These are phyloP conservation scores for Mormyrops boulengeri DNA, from an alignment of 2,797 vertebrate species.

Conservation along the genomic window DNA sequence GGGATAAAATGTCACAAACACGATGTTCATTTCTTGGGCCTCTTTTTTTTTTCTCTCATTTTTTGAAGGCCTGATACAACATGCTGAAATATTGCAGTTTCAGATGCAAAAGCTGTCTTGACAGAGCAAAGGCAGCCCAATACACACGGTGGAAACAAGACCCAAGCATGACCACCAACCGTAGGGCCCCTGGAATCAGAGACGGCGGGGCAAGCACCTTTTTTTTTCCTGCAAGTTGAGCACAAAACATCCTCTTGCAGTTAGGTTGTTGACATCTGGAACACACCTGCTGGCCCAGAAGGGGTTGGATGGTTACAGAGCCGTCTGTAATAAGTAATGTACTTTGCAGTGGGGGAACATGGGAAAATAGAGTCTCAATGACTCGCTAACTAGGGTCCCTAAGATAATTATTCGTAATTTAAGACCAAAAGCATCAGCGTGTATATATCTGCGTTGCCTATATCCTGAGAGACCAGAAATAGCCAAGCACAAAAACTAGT, in stretches of 20 bases:
- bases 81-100: conserved; percentile 36
- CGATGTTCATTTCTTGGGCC: conserved; percentile 41
- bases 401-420: neutral
- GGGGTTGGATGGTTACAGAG: neutral
- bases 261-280: conserved; percentile 4
- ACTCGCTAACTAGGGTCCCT: neutral
- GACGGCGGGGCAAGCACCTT: neutral
- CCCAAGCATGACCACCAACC: neutral
- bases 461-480: neutral
- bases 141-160: neutral
- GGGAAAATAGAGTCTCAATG: neutral
- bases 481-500: neutral
- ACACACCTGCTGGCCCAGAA: conserved; percentile 1
- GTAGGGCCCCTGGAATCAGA: neutral
- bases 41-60: conserved; percentile 27
- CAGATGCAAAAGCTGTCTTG: conserved; percentile 36
- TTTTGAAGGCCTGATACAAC: conserved; percentile 50
- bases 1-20: conserved; percentile 21
- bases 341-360: neutral
- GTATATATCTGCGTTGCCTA: no score
- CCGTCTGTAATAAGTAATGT: neutral
- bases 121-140: conserved; percentile 24
- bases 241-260: conserved; percentile 9
- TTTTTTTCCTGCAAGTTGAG: neutral
- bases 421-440: neutral